Percentiles rank a stretch among this genome's conserved stretches.
These are phyloP conservation scores for Nasonovia ribisnigri DNA, from an alignment of 2,888 invertebrate species.

Conservation along the genomic window DNA sequence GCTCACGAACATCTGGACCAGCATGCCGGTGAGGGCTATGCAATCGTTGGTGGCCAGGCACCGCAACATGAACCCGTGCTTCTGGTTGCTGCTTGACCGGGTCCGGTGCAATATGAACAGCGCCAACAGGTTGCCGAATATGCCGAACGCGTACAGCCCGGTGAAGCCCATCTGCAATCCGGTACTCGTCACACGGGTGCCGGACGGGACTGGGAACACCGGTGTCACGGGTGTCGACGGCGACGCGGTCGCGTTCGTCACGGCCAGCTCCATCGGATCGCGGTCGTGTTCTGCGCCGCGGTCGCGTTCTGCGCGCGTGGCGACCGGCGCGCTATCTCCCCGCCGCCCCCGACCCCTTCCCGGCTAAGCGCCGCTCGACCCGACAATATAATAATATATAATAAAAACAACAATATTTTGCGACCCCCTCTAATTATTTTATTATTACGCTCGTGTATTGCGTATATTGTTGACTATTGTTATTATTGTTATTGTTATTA, in stretches of 20 bases:
- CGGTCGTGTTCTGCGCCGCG: constrained; percentile 40
- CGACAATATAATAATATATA: background rate
- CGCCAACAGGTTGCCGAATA: constrained; percentile 83
- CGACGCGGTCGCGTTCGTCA: constrained; percentile 71
- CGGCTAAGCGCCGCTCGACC: background rate
- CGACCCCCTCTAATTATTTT: background rate
- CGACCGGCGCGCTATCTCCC: background rate
- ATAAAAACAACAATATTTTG: background rate
- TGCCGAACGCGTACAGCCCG: constrained; percentile 72
- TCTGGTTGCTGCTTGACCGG: constrained; percentile 80
- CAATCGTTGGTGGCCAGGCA: constrained; percentile 85
- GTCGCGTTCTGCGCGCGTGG: background rate
- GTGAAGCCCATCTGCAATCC: constrained; percentile 24
- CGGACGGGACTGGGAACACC: background rate
- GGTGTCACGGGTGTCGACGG: background rate
- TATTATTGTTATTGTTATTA: too few species aligned
- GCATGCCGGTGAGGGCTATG: constrained; percentile 84
- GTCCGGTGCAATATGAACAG: constrained; percentile 80
- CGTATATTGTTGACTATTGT: background rate
- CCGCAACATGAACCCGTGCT: constrained; percentile 84
- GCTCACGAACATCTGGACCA: constrained; percentile 77
- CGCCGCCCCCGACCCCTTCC: background rate
- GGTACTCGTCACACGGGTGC: background rate
- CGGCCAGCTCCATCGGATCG: constrained; percentile 69
- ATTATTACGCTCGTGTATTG: background rate